Base-by-base conservation (phyloP, 2,797 vertebrate genomes). In the Anisognathus igniventris region DNA sequence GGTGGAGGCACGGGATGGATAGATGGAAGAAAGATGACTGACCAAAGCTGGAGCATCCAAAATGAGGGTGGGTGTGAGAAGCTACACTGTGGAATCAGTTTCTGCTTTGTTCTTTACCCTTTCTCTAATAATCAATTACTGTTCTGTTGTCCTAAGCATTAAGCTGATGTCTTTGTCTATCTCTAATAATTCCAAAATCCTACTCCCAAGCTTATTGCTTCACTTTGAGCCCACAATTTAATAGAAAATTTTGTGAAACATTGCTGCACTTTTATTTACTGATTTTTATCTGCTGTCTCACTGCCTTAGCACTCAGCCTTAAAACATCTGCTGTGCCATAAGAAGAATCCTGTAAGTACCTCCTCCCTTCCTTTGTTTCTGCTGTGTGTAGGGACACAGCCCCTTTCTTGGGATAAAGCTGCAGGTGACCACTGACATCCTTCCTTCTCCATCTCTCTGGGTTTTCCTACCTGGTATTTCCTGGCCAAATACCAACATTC, bases 401-500 rank as follows among this genome's bases (percentile, higher is more conserved):
- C 30, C 18, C 27, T 70, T 9, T 54, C 28, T 30, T 60, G 87
- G 53, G 61, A 45, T 39, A 61, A 70, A 86, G n/a, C 65, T n/a
- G 1, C 2, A 25, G 56, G 22, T 3, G 1, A 45, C 37, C 27
- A 30, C 21, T 54, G 39, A 14, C 2, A 22, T 78, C 51, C 25
- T 28, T 62, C 3, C 62, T 45, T 19, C 23, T 45, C 62, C 12
- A 33, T 33, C 16, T 88, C 57, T 60, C 54, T 57, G n/a, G 24
- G n/a, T 9, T 87, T 58, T 20, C 40, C 51, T 85, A 35, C 24
- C 28, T 57, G 35, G 1, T n/a, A 14, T 31, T 61, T 65, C 58
- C 62, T 58, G 51, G 51, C 60, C 56, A 78, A 60, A 61, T 10
- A n/a, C 1, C 0, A 8, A 14, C 1, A 1, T 6, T 56, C 23